These are phyloP conservation scores for Clivina fossor DNA, from an alignment of 2,888 invertebrate genomes.

Conservation along the genomic window DNA sequence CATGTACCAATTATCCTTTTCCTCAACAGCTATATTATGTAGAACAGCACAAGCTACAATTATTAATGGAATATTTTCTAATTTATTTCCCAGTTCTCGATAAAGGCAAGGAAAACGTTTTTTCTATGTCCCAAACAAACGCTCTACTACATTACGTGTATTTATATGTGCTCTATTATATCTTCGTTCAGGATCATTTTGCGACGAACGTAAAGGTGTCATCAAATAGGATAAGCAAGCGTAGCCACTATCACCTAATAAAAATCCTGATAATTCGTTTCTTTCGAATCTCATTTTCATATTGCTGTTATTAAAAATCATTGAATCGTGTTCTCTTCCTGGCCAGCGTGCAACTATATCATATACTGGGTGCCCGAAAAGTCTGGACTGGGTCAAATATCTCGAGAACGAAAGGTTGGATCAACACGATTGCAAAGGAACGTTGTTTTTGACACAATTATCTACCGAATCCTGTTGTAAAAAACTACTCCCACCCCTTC, in stretches of 20 bases:
- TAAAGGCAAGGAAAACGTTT: conserved; percentile 5
- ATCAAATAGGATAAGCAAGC: conserved; percentile 3
- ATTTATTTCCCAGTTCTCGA: conserved; percentile 8
- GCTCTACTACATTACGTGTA: conserved; percentile 3
- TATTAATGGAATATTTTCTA: conserved; percentile 5
- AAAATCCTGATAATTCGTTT: conserved; percentile 4
- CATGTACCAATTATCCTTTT: not conserved
- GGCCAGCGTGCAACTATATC: conserved; percentile 8
- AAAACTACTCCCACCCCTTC: too few relatives aligned
- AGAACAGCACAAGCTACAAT: not conserved
- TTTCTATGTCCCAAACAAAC: conserved; percentile 3
- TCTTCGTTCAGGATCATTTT: conserved; percentile 3
- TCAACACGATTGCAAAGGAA: too few relatives aligned
- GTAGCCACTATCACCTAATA: conserved; percentile 2
- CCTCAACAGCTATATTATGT: not conserved
- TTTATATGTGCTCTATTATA: conserved; percentile 1
- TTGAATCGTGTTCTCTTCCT: conserved; percentile 4
- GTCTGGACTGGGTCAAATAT: too few relatives aligned
- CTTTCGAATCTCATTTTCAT: conserved; percentile 3
- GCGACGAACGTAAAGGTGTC: not conserved
- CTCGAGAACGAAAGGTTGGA: too few relatives aligned
- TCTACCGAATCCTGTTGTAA: too few relatives aligned
- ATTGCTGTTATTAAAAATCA: conserved; percentile 7
- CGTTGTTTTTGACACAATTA: too few relatives aligned
- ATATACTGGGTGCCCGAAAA: too few relatives aligned